These are phyloP conservation scores for Buphagus erythrorhynchus DNA, from an alignment of 2,797 vertebrate species.

Conservation along the genomic window DNA sequence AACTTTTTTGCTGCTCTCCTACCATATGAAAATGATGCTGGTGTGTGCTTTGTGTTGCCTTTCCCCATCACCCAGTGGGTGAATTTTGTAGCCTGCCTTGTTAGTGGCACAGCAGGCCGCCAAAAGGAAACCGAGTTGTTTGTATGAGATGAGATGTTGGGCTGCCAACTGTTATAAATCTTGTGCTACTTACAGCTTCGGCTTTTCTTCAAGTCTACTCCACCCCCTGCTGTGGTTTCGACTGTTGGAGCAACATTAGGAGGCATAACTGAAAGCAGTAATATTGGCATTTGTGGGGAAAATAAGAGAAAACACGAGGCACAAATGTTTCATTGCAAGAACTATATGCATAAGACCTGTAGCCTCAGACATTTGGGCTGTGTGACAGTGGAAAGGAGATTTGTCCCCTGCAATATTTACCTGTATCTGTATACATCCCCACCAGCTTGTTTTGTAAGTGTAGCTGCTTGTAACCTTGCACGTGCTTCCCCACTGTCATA, in stretches of 20 bases:
- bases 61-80: conserved; percentile 44
- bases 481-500: conserved; percentile 64
- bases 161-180: conserved; percentile 65
- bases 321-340: not conserved
- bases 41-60: not conserved
- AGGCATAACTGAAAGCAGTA: conserved; percentile 34
- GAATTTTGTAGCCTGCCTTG: conserved; percentile 49
- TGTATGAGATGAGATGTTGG: conserved; percentile 52
- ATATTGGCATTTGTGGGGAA: conserved; percentile 28
- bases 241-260: conserved; percentile 51
- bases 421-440: not conserved
- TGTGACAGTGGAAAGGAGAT: not conserved
- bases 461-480: conserved; percentile 37
- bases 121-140: conserved; percentile 36
- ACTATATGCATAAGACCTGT: not conserved
- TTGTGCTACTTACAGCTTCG: conserved; percentile 31
- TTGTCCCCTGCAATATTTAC: not conserved
- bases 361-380: not conserved
- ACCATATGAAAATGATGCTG: not conserved
- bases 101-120: conserved; percentile 58
- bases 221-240: conserved; percentile 55
- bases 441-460: not conserved
- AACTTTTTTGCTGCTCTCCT: not conserved
- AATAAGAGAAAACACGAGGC: not conserved
- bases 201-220: conserved; percentile 54